Conservation (phyloP, 2,797 vertebrate species). For the Spinibarbus caldwelli region DNA sequence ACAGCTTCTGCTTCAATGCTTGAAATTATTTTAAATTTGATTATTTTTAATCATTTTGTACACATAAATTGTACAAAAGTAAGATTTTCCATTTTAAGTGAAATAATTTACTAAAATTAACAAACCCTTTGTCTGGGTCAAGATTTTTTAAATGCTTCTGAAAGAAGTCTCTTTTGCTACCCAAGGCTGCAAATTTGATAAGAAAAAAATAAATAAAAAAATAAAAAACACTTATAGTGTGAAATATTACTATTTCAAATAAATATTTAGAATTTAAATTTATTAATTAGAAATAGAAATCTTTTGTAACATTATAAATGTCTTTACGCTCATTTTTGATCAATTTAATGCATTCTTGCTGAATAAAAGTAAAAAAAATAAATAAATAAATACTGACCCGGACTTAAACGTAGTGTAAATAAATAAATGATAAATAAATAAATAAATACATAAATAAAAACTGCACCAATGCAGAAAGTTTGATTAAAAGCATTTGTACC, state of each 20-base stretch:
- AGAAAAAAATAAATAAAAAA: no score
- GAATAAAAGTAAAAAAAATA: no score
- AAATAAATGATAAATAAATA: no score
- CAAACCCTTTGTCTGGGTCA: no score
- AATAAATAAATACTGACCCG: not conserved
- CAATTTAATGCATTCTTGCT: not conserved
- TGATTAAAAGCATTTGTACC: not conserved
- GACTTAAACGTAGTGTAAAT: not conserved
- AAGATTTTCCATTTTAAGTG: not conserved
- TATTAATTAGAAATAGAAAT: no score
- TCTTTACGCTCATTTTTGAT: not conserved
- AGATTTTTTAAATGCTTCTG: not conserved
- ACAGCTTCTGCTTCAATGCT: not conserved
- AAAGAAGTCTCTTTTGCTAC: not conserved
- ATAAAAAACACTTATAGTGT: no score
- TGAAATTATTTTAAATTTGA: not conserved
- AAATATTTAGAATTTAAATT: no score
- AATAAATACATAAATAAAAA: not conserved
- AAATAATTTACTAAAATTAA: not conserved
- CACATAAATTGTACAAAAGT: not conserved
- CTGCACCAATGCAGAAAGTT: not conserved
- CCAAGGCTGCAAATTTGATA: not conserved
- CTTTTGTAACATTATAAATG: not conserved
- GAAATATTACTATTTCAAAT: no score
- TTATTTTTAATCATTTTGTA: not conserved